phyloP scores from a whole-genome alignment of 2,113 vertebrate species.

The Epinephelus moara region DNA sequence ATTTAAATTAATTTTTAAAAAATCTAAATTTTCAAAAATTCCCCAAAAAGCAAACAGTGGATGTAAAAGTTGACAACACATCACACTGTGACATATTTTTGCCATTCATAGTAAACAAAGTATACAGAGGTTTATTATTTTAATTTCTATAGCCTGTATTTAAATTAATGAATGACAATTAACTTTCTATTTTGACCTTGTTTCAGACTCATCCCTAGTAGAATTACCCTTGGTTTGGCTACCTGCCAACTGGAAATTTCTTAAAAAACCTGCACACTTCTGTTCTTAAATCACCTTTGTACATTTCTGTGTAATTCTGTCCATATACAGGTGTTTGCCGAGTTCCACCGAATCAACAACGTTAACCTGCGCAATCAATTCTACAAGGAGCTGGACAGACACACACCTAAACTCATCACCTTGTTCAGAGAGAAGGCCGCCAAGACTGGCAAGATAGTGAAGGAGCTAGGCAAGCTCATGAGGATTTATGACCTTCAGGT shows the following conservation, averaged over 20 bases:
- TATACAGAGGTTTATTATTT: too few relatives aligned
- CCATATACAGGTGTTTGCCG: constrained; percentile 21
- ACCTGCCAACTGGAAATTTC: not conserved
- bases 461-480: too few relatives aligned
- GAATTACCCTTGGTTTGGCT: not conserved
- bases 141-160: too few relatives aligned
- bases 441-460: not conserved
- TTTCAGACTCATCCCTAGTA: too few relatives aligned
- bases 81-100: too few relatives aligned
- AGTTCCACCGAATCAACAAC: constrained; percentile 16
- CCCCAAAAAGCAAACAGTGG: too few relatives aligned
- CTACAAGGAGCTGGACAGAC: not conserved
- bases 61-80: too few relatives aligned
- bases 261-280: constrained; percentile 1
- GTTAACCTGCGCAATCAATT: constrained; percentile 8
- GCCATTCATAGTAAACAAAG: too few relatives aligned
- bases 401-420: not conserved
- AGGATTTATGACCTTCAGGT: not conserved
- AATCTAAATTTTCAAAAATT: too few relatives aligned
- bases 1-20: not conserved
- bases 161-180: too few relatives aligned
- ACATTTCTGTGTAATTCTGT: constrained; percentile 22
- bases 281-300: not conserved
- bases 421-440: not conserved
- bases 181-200: too few relatives aligned